Base-by-base conservation (phyloP, 1,140 invertebrate species). In the Cecropterus lyciades region DNA sequence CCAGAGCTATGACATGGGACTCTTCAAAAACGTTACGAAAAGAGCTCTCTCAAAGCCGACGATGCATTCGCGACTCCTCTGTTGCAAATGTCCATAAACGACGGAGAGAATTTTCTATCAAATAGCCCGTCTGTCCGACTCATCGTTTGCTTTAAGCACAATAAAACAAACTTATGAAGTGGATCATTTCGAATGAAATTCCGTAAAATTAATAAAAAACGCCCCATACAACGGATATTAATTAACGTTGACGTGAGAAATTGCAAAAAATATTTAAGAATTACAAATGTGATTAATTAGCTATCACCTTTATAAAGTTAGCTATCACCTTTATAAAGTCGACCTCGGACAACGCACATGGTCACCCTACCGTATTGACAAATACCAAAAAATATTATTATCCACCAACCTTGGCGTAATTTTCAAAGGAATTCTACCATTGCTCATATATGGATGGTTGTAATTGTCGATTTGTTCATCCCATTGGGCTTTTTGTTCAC, bases 381-480 rank as follows among this genome's bases (percentile, higher is more conserved):
- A 42, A 48, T 40, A 40, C 59, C 59, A 62, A 62, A 62, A 62
- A 62, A 62, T 24, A 24, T 51, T 62, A 33, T 40, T 27, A 62
- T 62, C 33, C 30, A 37, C 24, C 15, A 10, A 20, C 48, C 59
- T 62, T 42, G 30, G 46, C 46, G 46, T 63, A 51, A 63, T 63
- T 63, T 51, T 51, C 46, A 63, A 63, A 53, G 53, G 60, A 64
- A 64, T 64, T 64, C 60, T 30, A 45, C 60, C 37, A 53, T 64
- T 64, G 49, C 60, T 64, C 59, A 64, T 64, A 64, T 64, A 65
- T 59, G 73, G 60, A 75, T 57, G 37, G 48, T 75, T 75, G 59
- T 76, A 78, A 78, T 76, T 72, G 71, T 69, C 71, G 71, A 76
- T 67, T 65, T 65, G 67, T 72, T 69, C 57, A 11, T 72, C 57